phyloP scores from a whole-genome alignment of 2,113 vertebrate genomes.

The Periophthalmus modestus region DNA sequence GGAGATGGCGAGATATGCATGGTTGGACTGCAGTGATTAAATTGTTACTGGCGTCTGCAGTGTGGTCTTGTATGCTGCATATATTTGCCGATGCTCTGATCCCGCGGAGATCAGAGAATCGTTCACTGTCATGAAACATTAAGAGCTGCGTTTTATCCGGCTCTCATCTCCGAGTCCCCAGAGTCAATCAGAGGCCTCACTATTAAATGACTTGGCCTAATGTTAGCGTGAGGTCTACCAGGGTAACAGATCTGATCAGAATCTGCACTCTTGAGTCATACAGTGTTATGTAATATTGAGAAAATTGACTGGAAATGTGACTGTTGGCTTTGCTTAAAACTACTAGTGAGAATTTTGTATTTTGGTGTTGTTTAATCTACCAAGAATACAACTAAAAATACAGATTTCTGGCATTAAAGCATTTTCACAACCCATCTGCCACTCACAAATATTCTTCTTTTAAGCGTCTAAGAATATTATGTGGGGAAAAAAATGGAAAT shows the following conservation, averaged over 20 bases:
- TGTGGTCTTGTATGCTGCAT: conserved; percentile 37
- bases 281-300: neutral
- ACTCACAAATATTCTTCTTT: neutral
- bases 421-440: neutral
- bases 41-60: conserved; percentile 53
- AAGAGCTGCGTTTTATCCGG: conserved; percentile 45
- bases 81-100: conserved; percentile 40
- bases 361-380: neutral
- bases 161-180: conserved; percentile 46
- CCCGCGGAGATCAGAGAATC: conserved; percentile 55
- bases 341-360: neutral
- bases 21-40: conserved; percentile 67
- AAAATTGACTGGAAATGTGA: neutral
- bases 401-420: neutral
- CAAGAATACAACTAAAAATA: neutral
- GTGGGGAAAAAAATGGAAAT: neutral
- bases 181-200: conserved; percentile 30
- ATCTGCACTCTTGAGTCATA: conserved; percentile 2
- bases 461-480: neutral
- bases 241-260: neutral
- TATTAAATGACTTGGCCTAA: conserved; percentile 28
- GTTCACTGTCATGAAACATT: conserved; percentile 60
- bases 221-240: neutral
- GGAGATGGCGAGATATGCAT: conserved; percentile 61
- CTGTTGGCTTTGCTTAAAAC: neutral